Base-by-base conservation (phyloP, 2,797 vertebrate genomes). In the Alauda arvensis region DNA sequence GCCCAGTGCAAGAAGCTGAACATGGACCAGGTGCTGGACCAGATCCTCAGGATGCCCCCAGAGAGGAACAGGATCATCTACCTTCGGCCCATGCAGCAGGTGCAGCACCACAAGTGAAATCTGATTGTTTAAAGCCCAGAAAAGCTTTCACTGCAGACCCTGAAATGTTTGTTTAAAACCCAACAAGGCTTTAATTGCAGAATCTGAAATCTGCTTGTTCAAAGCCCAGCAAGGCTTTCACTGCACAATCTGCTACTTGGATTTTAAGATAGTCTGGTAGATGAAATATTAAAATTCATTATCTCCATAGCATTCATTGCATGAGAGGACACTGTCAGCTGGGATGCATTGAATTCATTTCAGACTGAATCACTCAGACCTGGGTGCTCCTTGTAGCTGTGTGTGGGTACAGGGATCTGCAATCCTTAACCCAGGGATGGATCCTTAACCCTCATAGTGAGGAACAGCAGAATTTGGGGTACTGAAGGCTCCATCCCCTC, bases 31-130 rank as follows among this genome's bases (percentile, higher is more conserved):
- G 98, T 99, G n/a, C 96, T 99, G 82, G 99, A 99, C 95, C 99
- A 99, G 95, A 99, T 99, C 70, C 97, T 99, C 42, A 97, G 98
- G 79, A 99, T 99, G 97, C 99, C 99, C 37, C 98, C 99, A 0
- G 99, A 99, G 92, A 98, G 99, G 95, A 99, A 99, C 94, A 98
- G 99, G 31, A 99, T 99, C 90, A 98, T 99, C 89, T 99, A 99
- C 94, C 98, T 99, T 93, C 98, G 99, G 9, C 99, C 99, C 13
- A 99, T 99, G 99, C 99, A 99, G 94, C 99, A 99, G 98, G 99
- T 37, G 37, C 37, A 37, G 37, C 37, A 37, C 37, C 37, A 37
- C 37, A 37, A 37, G 9, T 51, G 42, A 42, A 60, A 42, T 24
- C 16, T 17, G 12, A 25, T 37, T 25, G 25, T 63, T 66, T 25